Evolutionary conservation across 2,888 invertebrate species (phyloP).

Genomic region (Stenurella melanura): DNA sequence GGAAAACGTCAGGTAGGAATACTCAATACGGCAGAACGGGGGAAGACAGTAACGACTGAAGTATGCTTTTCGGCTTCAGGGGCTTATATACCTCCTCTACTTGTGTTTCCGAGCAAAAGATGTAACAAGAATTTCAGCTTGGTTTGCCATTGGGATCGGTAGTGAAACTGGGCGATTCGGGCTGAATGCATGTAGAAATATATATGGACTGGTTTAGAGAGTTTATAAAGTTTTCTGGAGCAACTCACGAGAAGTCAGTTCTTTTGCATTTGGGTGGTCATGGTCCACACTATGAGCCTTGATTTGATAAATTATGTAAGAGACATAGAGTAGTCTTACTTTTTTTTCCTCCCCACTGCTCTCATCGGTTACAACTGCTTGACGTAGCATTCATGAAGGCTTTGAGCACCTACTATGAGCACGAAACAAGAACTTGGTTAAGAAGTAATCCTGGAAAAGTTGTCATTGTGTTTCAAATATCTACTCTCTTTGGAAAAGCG

Average conservation of each 20-base stretch:
- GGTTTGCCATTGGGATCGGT: too few relatives aligned
- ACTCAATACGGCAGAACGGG: too few relatives aligned
- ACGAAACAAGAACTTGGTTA: neutral
- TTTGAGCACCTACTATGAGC: too few relatives aligned
- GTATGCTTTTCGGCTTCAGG: too few relatives aligned
- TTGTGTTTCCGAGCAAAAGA: too few relatives aligned
- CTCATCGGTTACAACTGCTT: neutral
- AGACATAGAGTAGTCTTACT: neutral
- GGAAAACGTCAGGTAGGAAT: too few relatives aligned
- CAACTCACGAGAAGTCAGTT: slow-evolving; percentile 10
- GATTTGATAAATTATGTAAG: neutral
- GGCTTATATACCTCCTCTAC: too few relatives aligned
- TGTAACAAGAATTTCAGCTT: too few relatives aligned
- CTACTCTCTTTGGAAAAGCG: slow-evolving; percentile 13
- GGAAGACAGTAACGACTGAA: too few relatives aligned
- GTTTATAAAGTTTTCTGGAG: slow-evolving; percentile 11
- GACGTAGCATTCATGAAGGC: slow-evolving; percentile 1
- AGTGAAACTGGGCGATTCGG: too few relatives aligned
- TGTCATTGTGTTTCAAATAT: neutral
- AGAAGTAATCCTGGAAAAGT: neutral
- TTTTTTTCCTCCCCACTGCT: neutral
- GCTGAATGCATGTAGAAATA: too few relatives aligned
- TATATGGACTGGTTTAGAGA: neutral
- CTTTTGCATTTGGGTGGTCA: slow-evolving; percentile 5
- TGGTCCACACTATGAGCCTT: neutral